Conservation (phyloP, 2,888 invertebrate species). For the Teleiodes luculella region DNA sequence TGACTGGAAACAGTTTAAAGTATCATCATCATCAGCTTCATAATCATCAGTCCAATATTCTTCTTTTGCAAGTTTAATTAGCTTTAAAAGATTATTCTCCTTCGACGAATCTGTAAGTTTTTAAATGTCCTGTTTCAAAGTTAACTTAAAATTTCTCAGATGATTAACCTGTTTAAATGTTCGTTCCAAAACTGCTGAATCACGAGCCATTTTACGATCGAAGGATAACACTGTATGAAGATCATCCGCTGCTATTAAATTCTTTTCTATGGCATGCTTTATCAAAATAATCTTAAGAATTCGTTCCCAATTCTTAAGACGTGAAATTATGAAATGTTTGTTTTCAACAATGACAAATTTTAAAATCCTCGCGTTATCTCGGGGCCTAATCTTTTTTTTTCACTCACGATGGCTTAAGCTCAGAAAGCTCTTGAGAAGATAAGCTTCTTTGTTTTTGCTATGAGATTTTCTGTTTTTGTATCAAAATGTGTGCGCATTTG, state of each 20-base stretch:
- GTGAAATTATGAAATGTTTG: constrained; percentile 11
- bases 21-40: too few relatives aligned
- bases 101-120: too few relatives aligned
- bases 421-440: constrained; percentile 13
- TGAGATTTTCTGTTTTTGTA: not conserved
- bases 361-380: constrained; percentile 13
- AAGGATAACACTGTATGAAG: not conserved
- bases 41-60: too few relatives aligned
- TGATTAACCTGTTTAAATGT: not conserved
- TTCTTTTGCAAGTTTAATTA: too few relatives aligned
- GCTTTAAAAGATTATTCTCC: too few relatives aligned
- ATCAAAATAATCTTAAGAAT: constrained; percentile 11
- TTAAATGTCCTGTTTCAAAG: not conserved
- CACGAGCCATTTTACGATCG: not conserved
- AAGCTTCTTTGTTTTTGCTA: constrained; percentile 10
- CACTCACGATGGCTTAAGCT: constrained; percentile 11
- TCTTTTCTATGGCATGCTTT: not conserved
- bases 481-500: not conserved
- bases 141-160: not conserved
- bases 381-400: constrained; percentile 9
- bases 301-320: constrained; percentile 9
- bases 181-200: not conserved
- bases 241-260: not conserved
- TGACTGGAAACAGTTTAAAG: too few relatives aligned
- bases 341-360: constrained; percentile 15